Percentiles rank a stretch among this genome's conserved stretches.
These are phyloP conservation scores for Drosophila koepferae DNA, from an alignment of 2,888 invertebrate species.

Conservation along the genomic window DNA sequence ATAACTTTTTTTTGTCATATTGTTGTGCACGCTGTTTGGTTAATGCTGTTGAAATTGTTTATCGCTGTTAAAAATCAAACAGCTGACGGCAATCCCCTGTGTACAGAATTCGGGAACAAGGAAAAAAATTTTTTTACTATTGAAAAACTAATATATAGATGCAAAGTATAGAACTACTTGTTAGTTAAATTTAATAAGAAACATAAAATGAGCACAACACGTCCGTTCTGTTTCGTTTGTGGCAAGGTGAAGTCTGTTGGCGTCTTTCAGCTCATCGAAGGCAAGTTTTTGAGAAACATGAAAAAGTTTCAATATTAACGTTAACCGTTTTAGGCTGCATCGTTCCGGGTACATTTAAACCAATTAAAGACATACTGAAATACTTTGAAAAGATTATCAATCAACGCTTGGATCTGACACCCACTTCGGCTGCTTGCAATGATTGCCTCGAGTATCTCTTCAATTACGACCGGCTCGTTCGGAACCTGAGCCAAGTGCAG, in stretches of 20 bases:
- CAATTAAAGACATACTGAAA: slow-evolving; percentile 66
- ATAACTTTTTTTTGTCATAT: neutral
- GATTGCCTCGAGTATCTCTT: slow-evolving; percentile 71
- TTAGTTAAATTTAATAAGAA: neutral
- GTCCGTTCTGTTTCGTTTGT: slow-evolving; percentile 67
- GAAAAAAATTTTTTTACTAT: slow-evolving; percentile 9
- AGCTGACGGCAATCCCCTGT: slow-evolving; percentile 34
- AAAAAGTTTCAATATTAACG: neutral
- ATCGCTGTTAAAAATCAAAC: slow-evolving; percentile 19
- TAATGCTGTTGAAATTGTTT: neutral
- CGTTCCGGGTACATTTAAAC: slow-evolving; percentile 67
- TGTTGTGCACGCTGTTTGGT: slow-evolving; percentile 1
- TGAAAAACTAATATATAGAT: neutral
- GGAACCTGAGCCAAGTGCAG: slow-evolving; percentile 68
- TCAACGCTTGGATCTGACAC: slow-evolving; percentile 56
- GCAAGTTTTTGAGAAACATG: slow-evolving; percentile 9
- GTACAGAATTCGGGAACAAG: slow-evolving; percentile 42
- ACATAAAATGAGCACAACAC: slow-evolving; percentile 33
- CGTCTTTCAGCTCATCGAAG: slow-evolving; percentile 58
- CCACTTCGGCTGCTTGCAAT: slow-evolving; percentile 64
- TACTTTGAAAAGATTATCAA: slow-evolving; percentile 70
- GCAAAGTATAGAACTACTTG: neutral
- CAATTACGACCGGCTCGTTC: slow-evolving; percentile 68
- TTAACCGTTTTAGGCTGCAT: slow-evolving; percentile 59
- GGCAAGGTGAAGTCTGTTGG: slow-evolving; percentile 68